A percentile compares a stretch with the other conserved stretches of the same genome.
Evolutionary conservation across 2,888 invertebrate genomes (phyloP).

Genomic region (Ligdia adustata): DNA sequence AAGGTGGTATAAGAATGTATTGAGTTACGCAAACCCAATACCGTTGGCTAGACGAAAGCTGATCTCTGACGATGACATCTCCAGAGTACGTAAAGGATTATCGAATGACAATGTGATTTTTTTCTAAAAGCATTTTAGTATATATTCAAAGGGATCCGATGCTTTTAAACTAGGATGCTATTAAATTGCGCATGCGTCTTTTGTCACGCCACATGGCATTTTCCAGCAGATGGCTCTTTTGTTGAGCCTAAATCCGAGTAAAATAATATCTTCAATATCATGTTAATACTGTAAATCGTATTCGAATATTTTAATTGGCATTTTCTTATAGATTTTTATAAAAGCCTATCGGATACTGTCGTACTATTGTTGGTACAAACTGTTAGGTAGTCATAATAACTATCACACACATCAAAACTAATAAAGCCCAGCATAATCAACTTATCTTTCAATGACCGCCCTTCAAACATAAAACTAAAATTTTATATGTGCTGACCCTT

Average conservation of each 20-base stretch:
- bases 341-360: too few relatives aligned
- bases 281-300: too few relatives aligned
- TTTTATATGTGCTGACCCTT: conserved; percentile 61
- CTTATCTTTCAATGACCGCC: conserved; percentile 19
- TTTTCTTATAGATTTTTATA: background rate
- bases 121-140: conserved; percentile 65
- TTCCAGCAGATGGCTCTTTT: conserved; percentile 78
- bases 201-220: conserved; percentile 78
- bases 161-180: conserved; percentile 77
- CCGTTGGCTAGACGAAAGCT: conserved; percentile 78
- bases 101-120: conserved; percentile 79
- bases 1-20: conserved; percentile 62
- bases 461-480: conserved; percentile 55
- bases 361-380: too few relatives aligned
- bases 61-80: conserved; percentile 81
- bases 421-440: conserved; percentile 6
- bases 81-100: conserved; percentile 80
- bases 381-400: background rate
- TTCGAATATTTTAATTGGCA: too few relatives aligned
- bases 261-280: conserved; percentile 59
- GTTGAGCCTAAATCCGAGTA: conserved; percentile 56
- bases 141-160: conserved; percentile 66
- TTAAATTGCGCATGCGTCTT: conserved; percentile 81
- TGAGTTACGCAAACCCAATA: conserved; percentile 81
- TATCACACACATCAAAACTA: conserved; percentile 5